Evolutionary conservation across 2,113 vertebrate species (phyloP).

Genomic region (Colaptes auratus): DNA sequence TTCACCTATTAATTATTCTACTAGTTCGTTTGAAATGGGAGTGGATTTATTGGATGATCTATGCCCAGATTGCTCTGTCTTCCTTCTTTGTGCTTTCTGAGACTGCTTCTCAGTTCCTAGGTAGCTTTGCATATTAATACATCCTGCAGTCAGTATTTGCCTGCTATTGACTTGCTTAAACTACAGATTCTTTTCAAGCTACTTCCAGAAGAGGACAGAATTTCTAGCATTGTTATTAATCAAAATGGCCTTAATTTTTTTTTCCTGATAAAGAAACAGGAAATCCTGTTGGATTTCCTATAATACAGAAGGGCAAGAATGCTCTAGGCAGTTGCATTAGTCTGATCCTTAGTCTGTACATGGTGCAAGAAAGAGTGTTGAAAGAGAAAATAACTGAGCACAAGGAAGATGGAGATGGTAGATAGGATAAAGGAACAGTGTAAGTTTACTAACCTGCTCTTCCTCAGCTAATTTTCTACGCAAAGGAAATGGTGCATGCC

Average conservation of each 20-base stretch:
- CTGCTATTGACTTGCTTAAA: not conserved
- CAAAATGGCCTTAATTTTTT: not conserved
- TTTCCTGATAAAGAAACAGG: not conserved
- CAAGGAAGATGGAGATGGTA: not conserved
- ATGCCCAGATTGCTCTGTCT: not conserved
- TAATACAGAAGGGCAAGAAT: not conserved
- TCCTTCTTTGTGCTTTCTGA: not conserved
- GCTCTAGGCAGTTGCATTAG: not conserved
- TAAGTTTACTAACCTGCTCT: not conserved
- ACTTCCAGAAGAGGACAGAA: not conserved
- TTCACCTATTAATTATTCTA: not conserved
- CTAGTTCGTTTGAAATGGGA: not conserved
- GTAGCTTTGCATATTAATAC: not conserved
- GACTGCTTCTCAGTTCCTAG: not conserved
- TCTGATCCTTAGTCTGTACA: not conserved
- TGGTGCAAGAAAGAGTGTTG: not conserved
- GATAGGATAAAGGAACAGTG: not conserved
- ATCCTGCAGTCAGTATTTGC: not conserved
- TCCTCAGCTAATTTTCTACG: not conserved
- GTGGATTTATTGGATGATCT: not conserved
- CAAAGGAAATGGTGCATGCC: not conserved
- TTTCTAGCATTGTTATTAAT: not conserved
- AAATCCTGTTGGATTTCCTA: not conserved
- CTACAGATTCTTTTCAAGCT: not conserved
- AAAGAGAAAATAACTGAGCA: not conserved